Evolutionary conservation across 2,797 vertebrate genomes (phyloP).

Genomic region (Characodon lateralis): DNA sequence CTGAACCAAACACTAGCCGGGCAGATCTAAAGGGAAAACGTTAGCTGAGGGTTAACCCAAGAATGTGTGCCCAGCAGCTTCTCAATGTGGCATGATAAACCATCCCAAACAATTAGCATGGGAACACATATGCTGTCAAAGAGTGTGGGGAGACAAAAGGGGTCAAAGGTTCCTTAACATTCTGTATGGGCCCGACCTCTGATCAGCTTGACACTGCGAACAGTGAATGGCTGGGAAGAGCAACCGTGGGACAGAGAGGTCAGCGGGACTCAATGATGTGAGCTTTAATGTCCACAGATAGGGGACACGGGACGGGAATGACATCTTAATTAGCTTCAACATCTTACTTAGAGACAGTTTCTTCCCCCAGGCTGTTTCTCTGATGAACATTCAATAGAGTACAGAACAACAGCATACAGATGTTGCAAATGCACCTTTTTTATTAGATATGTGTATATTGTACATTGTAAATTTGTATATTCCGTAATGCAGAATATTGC

Average conservation of each 20-base stretch:
- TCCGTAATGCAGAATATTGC: too few species aligned
- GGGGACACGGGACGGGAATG: constrained; percentile 66
- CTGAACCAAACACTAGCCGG: constrained; percentile 51
- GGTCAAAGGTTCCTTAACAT: constrained; percentile 79
- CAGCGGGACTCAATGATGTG: constrained; percentile 82
- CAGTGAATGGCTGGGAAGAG: constrained; percentile 75
- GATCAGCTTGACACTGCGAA: constrained; percentile 78
- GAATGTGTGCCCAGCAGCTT: constrained; percentile 74
- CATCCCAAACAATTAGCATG: constrained; percentile 78
- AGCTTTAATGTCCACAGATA: constrained; percentile 84
- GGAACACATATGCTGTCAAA: constrained; percentile 79
- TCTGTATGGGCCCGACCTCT: constrained; percentile 73
- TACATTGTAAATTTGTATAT: too few species aligned
- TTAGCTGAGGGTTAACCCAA: constrained; percentile 60
- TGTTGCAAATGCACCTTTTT: too few species aligned
- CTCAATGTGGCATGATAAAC: constrained; percentile 76
- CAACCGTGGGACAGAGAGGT: constrained; percentile 76
- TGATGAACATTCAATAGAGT: too few species aligned
- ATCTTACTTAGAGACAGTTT: too few species aligned
- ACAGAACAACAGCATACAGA: too few species aligned
- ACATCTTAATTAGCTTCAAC: constrained; percentile 83
- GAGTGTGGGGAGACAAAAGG: constrained; percentile 66
- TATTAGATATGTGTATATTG: too few species aligned
- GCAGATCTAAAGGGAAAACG: constrained; percentile 56
- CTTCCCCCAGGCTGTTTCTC: too few species aligned